phyloP scores from a whole-genome alignment of 2,113 vertebrate species.

The Perca fluviatilis region DNA sequence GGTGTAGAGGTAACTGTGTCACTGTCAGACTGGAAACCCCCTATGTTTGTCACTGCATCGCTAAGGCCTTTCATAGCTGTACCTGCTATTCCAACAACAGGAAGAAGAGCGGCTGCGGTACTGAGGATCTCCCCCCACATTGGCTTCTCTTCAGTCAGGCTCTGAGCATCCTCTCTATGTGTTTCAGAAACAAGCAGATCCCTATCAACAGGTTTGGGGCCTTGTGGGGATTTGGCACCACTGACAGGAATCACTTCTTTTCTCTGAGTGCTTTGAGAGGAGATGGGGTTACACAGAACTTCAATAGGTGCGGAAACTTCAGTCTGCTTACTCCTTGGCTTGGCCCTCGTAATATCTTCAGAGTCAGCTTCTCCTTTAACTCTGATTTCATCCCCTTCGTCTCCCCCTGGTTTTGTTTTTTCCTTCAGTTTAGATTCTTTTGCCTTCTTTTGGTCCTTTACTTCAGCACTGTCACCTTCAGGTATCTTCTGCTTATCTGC shows the following conservation, averaged over 20 bases:
- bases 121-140: constrained; percentile 34
- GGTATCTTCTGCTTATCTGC: constrained; percentile 21
- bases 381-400: constrained; percentile 15
- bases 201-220: neutral
- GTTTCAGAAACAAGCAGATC: constrained; percentile 13
- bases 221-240: constrained; percentile 20
- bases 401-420: constrained; percentile 1
- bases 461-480: neutral
- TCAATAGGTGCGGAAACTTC: constrained; percentile 21
- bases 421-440: constrained; percentile 24
- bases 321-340: constrained; percentile 5
- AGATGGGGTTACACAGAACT: constrained; percentile 9
- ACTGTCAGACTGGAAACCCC: constrained; percentile 36
- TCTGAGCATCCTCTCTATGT: neutral
- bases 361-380: constrained; percentile 6
- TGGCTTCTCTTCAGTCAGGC: constrained; percentile 20
- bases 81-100: constrained; percentile 52
- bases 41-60: constrained; percentile 26
- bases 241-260: constrained; percentile 32
- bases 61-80: constrained; percentile 38
- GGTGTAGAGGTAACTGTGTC: constrained; percentile 10
- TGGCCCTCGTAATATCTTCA: constrained; percentile 11
- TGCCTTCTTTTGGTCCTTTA: constrained; percentile 22
- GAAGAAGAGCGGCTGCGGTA: constrained; percentile 39
- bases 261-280: constrained; percentile 41